A percentile compares a stretch with the other conserved stretches of the same genome.
Evolutionary conservation across 2,113 vertebrate genomes (phyloP).

Genomic region (Brevimyrus niger): DNA sequence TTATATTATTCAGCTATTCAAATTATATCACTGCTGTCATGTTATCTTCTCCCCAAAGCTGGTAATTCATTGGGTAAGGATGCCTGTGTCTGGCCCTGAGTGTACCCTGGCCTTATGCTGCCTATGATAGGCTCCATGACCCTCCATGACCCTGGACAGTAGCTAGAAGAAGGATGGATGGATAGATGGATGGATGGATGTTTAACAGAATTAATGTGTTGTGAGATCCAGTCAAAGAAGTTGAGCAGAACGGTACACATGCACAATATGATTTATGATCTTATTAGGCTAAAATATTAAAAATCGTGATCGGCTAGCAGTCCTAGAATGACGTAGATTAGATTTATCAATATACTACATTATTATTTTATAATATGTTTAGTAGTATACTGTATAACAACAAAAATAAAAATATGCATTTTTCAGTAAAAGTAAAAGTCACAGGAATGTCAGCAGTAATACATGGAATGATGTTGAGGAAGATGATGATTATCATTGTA

Average conservation of each 20-base stretch:
- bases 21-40: neutral
- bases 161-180: neutral
- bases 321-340: neutral
- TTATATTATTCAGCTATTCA: neutral
- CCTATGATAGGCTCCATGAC: neutral
- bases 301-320: neutral
- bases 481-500: neutral
- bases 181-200: neutral
- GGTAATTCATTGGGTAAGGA: neutral
- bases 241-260: neutral
- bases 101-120: neutral
- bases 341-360: neutral
- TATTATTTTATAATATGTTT: neutral
- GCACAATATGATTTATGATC: neutral
- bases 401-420: neutral
- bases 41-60: neutral
- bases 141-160: too few relatives aligned
- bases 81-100: neutral
- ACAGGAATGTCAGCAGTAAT: neutral
- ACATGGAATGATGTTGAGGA: neutral
- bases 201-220: neutral
- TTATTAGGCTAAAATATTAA: neutral
- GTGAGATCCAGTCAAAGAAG: neutral
- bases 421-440: neutral
- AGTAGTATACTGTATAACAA: neutral